phyloP scores from a whole-genome alignment of 1,140 invertebrate species.

The Camponotus floridanus region DNA sequence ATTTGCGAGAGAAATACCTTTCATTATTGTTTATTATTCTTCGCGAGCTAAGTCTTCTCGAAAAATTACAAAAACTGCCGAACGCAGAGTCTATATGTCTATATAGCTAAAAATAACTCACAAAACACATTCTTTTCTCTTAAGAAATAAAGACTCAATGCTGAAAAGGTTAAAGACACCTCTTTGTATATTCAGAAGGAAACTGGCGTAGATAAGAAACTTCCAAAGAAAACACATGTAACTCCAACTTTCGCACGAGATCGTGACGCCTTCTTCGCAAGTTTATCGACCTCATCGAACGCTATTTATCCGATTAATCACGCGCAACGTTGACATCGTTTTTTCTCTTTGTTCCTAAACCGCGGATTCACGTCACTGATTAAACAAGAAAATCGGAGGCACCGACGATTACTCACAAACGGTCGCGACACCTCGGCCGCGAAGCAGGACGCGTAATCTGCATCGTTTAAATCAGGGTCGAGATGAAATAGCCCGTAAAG shows the following conservation, averaged over 20 bases:
- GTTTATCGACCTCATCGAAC: conserved; percentile 41
- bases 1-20: not conserved
- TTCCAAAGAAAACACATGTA: conserved; percentile 44
- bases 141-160: conserved; percentile 23
- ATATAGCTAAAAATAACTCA: not conserved
- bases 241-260: conserved; percentile 43
- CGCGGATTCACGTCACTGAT: conserved; percentile 55
- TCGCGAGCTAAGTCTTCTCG: not conserved
- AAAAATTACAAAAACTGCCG: not conserved
- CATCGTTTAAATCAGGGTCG: conserved; percentile 37
- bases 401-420: conserved; percentile 56
- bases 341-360: conserved; percentile 53
- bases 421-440: conserved; percentile 43
- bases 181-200: conserved; percentile 60
- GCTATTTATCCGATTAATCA: conserved; percentile 62
- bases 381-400: conserved; percentile 61
- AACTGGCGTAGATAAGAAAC: conserved; percentile 54
- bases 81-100: not conserved
- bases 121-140: conserved; percentile 41
- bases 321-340: conserved; percentile 45
- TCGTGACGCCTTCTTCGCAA: conserved; percentile 22
- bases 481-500: conserved; percentile 32
- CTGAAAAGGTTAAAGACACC: conserved; percentile 47
- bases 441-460: conserved; percentile 14
- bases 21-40: not conserved